Percentiles rank a stretch among this genome's conserved stretches.
These are phyloP conservation scores for Varanus salvator DNA, from an alignment of 2,113 vertebrate species.

Conservation along the genomic window DNA sequence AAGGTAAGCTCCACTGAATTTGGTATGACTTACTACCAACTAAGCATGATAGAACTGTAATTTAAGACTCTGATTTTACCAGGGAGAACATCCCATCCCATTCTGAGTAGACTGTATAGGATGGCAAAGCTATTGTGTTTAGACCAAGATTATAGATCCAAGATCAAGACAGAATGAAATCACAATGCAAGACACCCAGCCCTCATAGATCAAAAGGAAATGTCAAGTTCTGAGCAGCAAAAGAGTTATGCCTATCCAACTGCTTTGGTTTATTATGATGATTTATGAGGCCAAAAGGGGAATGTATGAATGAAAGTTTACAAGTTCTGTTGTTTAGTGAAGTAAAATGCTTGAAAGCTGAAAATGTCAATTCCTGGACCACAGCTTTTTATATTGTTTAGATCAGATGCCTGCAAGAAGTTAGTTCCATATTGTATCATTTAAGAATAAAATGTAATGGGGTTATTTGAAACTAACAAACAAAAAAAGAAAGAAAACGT, in stretches of 20 bases:
- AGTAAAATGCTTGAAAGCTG: conserved; percentile 40
- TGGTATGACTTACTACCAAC: not conserved
- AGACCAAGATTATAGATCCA: not conserved
- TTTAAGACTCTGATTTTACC: not conserved
- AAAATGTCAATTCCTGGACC: conserved; percentile 13
- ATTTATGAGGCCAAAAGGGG: conserved; percentile 64
- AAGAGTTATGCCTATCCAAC: conserved; percentile 49
- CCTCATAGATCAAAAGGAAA: conserved; percentile 58
- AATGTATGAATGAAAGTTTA: conserved; percentile 63
- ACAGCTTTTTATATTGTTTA: conserved; percentile 55
- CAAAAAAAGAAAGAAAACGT: conserved; percentile 60
- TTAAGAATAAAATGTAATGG: conserved; percentile 65
- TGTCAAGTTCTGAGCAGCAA: conserved; percentile 40
- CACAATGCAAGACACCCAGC: conserved; percentile 35
- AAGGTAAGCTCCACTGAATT: not conserved
- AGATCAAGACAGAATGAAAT: conserved; percentile 18
- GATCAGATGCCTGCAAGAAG: conserved; percentile 54
- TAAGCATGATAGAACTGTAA: not conserved
- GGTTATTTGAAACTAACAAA: conserved; percentile 61
- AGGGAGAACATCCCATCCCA: not conserved
- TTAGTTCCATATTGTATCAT: conserved; percentile 61
- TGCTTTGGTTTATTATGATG: conserved; percentile 55
- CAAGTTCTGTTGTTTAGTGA: conserved; percentile 55
- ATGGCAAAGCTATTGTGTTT: not conserved
- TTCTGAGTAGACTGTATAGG: not conserved